A percentile compares a stretch with the other conserved stretches of the same genome.
phyloP scores from a whole-genome alignment of 2,888 invertebrate species.

The Drosophila stalkeri region DNA sequence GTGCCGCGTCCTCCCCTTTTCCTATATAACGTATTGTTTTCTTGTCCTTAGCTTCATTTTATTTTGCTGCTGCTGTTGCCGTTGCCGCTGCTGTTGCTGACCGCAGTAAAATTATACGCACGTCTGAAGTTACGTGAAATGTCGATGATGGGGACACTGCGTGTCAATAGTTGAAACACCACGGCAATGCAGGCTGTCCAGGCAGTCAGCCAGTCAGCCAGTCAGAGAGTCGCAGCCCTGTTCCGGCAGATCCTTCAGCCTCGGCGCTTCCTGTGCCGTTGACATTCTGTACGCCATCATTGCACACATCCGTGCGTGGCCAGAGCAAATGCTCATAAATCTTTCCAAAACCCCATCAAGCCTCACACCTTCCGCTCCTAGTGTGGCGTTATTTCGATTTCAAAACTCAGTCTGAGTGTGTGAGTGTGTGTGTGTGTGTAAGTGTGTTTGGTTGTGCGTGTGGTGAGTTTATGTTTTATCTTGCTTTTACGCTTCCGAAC shows the following conservation, averaged over 20 bases:
- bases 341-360: constrained; percentile 47
- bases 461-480: constrained; percentile 73
- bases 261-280: constrained; percentile 52
- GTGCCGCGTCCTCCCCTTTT: neutral
- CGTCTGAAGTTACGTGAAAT: constrained; percentile 74
- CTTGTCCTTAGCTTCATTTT: constrained; percentile 18
- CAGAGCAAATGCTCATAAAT: constrained; percentile 71
- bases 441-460: constrained; percentile 42
- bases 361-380: constrained; percentile 3
- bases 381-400: constrained; percentile 60
- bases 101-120: constrained; percentile 80
- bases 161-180: constrained; percentile 71
- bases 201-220: constrained; percentile 4
- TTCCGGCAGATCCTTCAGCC: constrained; percentile 60
- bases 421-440: neutral
- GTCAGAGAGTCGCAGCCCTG: neutral
- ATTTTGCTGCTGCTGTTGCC: neutral
- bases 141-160: constrained; percentile 65
- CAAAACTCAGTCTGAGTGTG: constrained; percentile 26
- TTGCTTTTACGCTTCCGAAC: constrained; percentile 78
- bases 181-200: constrained; percentile 3
- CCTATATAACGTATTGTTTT: constrained; percentile 38
- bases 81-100: constrained; percentile 43
- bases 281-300: constrained; percentile 59
- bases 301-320: constrained; percentile 46